Conservation (phyloP, 2,113 vertebrate species). For the Phoenicopterus ruber region DNA sequence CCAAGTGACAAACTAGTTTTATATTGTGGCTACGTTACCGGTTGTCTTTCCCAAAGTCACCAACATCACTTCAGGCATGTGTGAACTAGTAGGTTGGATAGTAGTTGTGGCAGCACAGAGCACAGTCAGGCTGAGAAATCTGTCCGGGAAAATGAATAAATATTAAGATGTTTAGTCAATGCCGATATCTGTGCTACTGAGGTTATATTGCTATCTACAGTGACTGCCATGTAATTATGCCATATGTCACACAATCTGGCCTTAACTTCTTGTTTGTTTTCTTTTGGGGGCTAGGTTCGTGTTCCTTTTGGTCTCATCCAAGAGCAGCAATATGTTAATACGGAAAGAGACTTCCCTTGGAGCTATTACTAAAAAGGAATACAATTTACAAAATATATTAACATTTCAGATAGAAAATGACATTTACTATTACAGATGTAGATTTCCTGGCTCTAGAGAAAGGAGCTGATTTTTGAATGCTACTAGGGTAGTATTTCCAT, state of each 20-base stretch:
- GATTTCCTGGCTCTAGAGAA: not conserved
- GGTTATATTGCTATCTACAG: not conserved
- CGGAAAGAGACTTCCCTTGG: not conserved
- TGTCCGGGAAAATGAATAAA: not conserved
- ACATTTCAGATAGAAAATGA: not conserved
- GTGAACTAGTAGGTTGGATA: not conserved
- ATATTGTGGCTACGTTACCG: accelerated
- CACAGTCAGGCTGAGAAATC: not conserved
- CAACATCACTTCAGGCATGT: not conserved
- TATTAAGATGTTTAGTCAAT: not conserved
- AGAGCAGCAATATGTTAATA: not conserved
- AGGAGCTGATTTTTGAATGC: not conserved
- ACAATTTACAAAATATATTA: not conserved
- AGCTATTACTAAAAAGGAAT: not conserved
- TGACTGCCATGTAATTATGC: not conserved
- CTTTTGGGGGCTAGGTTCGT: not conserved
- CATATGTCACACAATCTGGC: not conserved
- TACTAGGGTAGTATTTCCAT: not conserved
- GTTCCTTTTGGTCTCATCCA: not conserved
- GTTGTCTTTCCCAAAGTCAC: not conserved
- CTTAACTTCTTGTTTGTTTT: not conserved
- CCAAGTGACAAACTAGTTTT: not conserved
- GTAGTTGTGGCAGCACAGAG: not conserved
- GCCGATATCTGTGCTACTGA: not conserved
- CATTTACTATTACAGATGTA: not conserved